Evolutionary conservation across 1,140 invertebrate genomes (phyloP).

Genomic region (Ceratosolen solmsi): DNA sequence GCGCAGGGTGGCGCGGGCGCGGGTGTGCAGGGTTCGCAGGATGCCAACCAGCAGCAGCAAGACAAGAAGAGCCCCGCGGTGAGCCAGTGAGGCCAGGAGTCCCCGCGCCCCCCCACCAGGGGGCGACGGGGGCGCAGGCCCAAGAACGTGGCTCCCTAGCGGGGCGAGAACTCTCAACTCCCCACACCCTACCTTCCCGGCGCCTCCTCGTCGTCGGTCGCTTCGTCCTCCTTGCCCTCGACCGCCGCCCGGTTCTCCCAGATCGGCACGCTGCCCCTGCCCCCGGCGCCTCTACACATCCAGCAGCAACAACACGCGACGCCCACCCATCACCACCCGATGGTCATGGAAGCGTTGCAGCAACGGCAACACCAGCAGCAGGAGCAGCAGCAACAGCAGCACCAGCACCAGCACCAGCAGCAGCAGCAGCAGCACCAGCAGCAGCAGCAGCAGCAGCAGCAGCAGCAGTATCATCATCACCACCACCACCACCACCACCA

Average conservation of each 20-base stretch:
- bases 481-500: conserved; percentile 58
- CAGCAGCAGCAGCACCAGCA: conserved; percentile 53
- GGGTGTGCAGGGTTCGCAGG: conserved; percentile 76
- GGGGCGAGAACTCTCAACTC: conserved; percentile 72
- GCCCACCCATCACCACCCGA: conserved; percentile 59
- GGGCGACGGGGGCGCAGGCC: conserved; percentile 74
- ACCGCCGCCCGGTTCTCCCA: conserved; percentile 53
- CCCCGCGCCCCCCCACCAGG: conserved; percentile 73
- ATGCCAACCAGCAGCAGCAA: conserved; percentile 80
- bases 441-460: conserved; percentile 58
- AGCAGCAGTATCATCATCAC: conserved; percentile 50
- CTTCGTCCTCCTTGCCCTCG: conserved; percentile 56
- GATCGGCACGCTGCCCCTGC: conserved; percentile 60
- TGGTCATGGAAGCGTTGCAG: conserved; percentile 32
- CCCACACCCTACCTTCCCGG: conserved; percentile 65
- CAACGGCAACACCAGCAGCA: conserved; percentile 59
- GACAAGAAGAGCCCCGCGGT: conserved; percentile 88
- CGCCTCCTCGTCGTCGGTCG: conserved; percentile 59
- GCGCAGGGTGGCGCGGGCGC: conserved; percentile 71
- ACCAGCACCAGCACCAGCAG: conserved; percentile 61
- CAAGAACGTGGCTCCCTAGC: conserved; percentile 74
- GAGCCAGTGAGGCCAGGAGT: conserved; percentile 80
- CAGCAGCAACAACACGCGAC: conserved; percentile 54
- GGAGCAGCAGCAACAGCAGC: conserved; percentile 58
- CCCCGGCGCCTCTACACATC: conserved; percentile 61